Conservation (phyloP, 2,888 invertebrate genomes). For the Alsophila aescularia region DNA sequence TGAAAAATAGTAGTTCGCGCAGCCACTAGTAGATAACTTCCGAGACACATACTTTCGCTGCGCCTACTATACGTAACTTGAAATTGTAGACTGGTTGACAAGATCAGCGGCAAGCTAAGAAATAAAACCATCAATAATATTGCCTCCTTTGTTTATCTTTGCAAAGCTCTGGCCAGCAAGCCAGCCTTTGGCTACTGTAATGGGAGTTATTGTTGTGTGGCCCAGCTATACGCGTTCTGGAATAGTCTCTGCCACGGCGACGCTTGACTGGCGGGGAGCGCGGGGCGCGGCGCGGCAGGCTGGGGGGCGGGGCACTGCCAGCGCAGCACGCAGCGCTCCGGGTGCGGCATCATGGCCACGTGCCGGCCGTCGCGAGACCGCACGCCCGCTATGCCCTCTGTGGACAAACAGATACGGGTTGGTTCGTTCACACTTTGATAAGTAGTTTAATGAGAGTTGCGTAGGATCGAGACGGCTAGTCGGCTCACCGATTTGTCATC, state of each 20-base stretch:
- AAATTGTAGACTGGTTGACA: no score
- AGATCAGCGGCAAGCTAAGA: no score
- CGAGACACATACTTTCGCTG: no score
- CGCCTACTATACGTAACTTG: no score
- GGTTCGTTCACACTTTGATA: no score
- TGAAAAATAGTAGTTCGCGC: no score
- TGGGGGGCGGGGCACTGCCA: conserved; percentile 94
- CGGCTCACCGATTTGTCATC: no score
- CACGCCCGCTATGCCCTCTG: conserved; percentile 94
- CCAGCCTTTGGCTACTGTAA: background rate
- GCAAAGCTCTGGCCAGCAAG: background rate
- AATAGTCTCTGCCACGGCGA: conserved; percentile 98
- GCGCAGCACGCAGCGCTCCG: conserved; percentile 94
- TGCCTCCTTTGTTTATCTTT: no score
- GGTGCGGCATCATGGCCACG: conserved; percentile 99
- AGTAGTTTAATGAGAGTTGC: no score
- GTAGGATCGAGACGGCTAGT: no score
- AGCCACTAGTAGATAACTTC: no score
- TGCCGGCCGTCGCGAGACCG: conserved; percentile 96
- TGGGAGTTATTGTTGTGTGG: conserved; percentile 56
- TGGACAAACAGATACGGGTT: conserved; percentile 12
- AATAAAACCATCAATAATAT: no score
- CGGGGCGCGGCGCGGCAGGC: conserved; percentile 74
- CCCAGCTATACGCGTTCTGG: conserved; percentile 93
- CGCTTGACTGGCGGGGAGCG: conserved; percentile 85